Evolutionary conservation across 2,888 invertebrate species (phyloP).

Genomic region (Mesodorylaimus sp.): DNA sequence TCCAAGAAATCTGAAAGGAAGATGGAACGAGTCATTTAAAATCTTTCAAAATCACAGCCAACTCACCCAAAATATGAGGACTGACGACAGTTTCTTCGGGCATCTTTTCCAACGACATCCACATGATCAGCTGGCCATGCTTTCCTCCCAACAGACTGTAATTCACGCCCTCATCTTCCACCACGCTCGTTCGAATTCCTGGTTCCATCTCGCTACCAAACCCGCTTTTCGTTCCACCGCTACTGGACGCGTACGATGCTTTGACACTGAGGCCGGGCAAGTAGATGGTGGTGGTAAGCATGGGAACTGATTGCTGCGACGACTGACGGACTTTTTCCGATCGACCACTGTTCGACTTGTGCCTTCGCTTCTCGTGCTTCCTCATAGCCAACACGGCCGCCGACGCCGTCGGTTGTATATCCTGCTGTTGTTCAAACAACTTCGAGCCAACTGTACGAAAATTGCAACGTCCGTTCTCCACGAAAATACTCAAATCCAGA

Average conservation of each 20-base stretch:
- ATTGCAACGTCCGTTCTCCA: conserved; percentile 89
- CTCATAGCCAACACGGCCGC: neutral
- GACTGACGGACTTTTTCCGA: neutral
- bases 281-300: conserved; percentile 56
- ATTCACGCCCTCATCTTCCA: conserved; percentile 4
- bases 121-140: conserved; percentile 74
- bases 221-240: neutral
- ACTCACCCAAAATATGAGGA: conserved; percentile 56
- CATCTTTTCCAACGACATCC: conserved; percentile 88
- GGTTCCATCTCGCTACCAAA: neutral
- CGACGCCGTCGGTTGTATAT: neutral
- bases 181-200: neutral
- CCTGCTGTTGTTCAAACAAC: neutral
- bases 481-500: conserved; percentile 80
- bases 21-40: too few relatives aligned
- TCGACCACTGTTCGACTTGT: neutral
- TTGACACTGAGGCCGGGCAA: conserved; percentile 78
- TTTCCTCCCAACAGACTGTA: conserved; percentile 30
- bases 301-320: too few relatives aligned
- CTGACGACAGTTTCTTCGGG: conserved; percentile 93
- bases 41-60: conserved; percentile 36
- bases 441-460: conserved; percentile 63
- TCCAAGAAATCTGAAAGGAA: conserved; percentile 50
- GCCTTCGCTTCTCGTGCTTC: neutral
- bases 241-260: conserved; percentile 35